Percentiles rank a stretch among this genome's conserved stretches.
These are phyloP conservation scores for Tursiops truncatus DNA, from an alignment of 2,113 vertebrate genomes.

Conservation along the genomic window DNA sequence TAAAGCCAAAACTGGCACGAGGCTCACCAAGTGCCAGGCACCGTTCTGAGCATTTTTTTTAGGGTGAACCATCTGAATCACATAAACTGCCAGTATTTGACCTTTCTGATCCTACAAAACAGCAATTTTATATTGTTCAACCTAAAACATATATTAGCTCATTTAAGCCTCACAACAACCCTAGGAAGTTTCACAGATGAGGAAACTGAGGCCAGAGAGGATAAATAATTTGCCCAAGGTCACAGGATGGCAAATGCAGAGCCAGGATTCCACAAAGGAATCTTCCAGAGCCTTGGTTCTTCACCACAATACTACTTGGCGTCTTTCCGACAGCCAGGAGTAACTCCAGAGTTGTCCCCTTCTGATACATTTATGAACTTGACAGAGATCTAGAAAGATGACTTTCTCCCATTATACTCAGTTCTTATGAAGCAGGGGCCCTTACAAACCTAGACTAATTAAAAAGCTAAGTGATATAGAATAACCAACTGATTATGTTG, in stretches of 20 bases:
- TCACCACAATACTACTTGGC: background rate
- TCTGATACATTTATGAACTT: background rate
- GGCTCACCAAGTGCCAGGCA: background rate
- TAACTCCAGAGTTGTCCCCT: background rate
- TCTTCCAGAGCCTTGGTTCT: background rate
- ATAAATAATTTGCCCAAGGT: background rate
- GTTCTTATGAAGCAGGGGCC: background rate
- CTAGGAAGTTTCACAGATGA: background rate
- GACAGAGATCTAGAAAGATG: background rate
- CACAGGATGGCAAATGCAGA: background rate
- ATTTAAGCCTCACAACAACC: background rate
- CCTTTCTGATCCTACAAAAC: background rate
- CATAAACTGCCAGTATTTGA: background rate
- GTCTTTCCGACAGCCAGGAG: background rate
- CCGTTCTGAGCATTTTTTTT: background rate
- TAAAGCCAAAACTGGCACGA: background rate
- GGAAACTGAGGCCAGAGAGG: background rate
- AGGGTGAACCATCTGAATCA: background rate
- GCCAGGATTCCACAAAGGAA: background rate
- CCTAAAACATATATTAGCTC: background rate
- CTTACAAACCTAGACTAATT: background rate
- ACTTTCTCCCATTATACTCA: background rate
- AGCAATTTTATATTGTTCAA: background rate
- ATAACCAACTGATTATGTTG: background rate
- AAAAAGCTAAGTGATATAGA: background rate